Percentiles rank a stretch among this genome's conserved stretches.
These are phyloP conservation scores for Ryuthela nishihirai DNA, from an alignment of 2,888 invertebrate genomes.

Conservation along the genomic window DNA sequence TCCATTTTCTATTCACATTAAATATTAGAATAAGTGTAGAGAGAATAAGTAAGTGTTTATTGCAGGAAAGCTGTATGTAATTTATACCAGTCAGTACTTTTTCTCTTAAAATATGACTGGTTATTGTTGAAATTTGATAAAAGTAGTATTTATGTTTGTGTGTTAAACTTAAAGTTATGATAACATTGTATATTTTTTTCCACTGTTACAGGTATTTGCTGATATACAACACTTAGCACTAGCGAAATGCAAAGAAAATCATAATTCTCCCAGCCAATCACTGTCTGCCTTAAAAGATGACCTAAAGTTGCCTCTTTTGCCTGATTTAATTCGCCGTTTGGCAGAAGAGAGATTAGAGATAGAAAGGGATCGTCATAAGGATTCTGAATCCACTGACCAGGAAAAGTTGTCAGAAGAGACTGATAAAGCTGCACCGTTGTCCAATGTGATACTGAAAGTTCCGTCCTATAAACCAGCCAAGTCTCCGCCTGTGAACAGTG, in stretches of 20 bases:
- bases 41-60: no score
- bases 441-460: slow-evolving; percentile 77
- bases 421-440: slow-evolving; percentile 10
- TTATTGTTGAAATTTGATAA: no score
- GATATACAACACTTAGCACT: slow-evolving; percentile 43
- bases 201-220: slow-evolving; percentile 39
- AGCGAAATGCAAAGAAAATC: slow-evolving; percentile 29
- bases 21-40: no score
- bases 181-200: no score
- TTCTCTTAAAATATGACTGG: no score
- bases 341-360: slow-evolving; percentile 49
- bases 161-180: no score
- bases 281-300: slow-evolving; percentile 37
- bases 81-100: no score
- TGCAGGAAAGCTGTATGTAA: no score
- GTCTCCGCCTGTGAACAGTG: slow-evolving; percentile 25
- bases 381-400: slow-evolving; percentile 46
- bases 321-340: slow-evolving; percentile 50
- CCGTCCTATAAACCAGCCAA: slow-evolving; percentile 76
- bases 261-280: slow-evolving; percentile 19
- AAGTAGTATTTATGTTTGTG: no score
- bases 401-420: slow-evolving; percentile 56
- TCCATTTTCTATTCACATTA: no score
- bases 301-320: slow-evolving; percentile 47
- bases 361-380: slow-evolving; percentile 42